A percentile compares a stretch with the other conserved stretches of the same genome.
Evolutionary conservation across 2,113 vertebrate species (phyloP).

Genomic region (Labeo catla): DNA sequence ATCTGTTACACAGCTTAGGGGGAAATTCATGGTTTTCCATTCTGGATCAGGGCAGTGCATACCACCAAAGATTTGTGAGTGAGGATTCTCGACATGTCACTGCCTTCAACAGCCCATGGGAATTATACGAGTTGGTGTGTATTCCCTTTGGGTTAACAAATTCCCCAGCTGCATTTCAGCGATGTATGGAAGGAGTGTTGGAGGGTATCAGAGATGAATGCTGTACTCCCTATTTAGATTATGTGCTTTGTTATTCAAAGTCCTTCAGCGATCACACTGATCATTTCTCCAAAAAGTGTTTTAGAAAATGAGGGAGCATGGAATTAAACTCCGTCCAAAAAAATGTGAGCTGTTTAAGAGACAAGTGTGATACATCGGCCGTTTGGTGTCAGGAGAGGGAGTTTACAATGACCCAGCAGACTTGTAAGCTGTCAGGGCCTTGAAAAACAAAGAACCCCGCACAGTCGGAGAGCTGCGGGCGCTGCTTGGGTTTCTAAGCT

Average conservation of each 20-base stretch:
- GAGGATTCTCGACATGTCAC: background rate
- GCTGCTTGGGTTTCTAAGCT: constrained; percentile 40
- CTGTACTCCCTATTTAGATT: constrained; percentile 25
- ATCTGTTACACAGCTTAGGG: no score
- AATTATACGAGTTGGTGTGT: background rate
- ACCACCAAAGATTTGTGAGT: background rate
- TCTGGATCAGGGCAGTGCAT: no score
- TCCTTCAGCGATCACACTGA: background rate
- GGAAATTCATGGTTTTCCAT: background rate
- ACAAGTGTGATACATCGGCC: constrained; percentile 26
- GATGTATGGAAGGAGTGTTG: background rate
- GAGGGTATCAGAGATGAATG: background rate
- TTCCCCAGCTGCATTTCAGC: background rate
- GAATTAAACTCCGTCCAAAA: constrained; percentile 31
- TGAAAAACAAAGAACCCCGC: background rate
- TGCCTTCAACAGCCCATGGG: background rate
- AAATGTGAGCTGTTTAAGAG: constrained; percentile 21
- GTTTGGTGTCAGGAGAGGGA: constrained; percentile 38
- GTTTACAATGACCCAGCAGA: constrained; percentile 39
- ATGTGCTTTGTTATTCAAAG: constrained; percentile 34
- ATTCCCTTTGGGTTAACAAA: background rate
- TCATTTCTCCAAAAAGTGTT: background rate
- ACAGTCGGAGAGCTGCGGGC: constrained; percentile 32
- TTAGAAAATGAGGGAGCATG: background rate
- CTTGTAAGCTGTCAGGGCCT: background rate